These are phyloP conservation scores for Drosophila mimetica DNA, from an alignment of 2,888 invertebrate species.

Conservation along the genomic window DNA sequence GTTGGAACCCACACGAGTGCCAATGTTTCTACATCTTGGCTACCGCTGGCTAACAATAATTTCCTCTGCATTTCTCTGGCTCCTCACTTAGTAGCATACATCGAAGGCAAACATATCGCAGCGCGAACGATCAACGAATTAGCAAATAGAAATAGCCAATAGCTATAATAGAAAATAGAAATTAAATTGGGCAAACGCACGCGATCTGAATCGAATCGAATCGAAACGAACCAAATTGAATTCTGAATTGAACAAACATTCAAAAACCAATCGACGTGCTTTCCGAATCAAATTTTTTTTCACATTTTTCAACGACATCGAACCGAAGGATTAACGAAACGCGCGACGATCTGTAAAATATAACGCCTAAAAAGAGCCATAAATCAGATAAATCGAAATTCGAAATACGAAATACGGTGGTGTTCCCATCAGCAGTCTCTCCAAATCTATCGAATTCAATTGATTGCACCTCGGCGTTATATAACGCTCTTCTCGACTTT, in stretches of 20 bases:
- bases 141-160: constrained; percentile 65
- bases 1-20: constrained; percentile 36
- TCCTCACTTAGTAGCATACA: constrained; percentile 77
- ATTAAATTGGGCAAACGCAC: constrained; percentile 42
- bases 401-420: constrained; percentile 45
- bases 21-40: constrained; percentile 40
- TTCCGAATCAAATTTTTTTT: constrained; percentile 34
- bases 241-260: constrained; percentile 3
- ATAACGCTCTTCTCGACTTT: constrained; percentile 37
- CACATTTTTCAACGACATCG: constrained; percentile 34
- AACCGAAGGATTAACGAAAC: constrained; percentile 58
- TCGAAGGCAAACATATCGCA: constrained; percentile 78
- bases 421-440: constrained; percentile 29
- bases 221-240: constrained; percentile 17
- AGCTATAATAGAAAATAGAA: constrained; percentile 45
- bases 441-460: constrained; percentile 18
- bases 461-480: constrained; percentile 31
- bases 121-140: constrained; percentile 73
- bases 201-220: constrained; percentile 25
- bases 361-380: constrained; percentile 15
- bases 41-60: constrained; percentile 48
- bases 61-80: constrained; percentile 55
- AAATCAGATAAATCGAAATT: constrained; percentile 14
- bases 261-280: constrained; percentile 10
- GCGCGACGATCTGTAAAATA: constrained; percentile 47